Evolutionary conservation across 2,888 invertebrate genomes (phyloP).

Genomic region (Pasiphila rectangulata): DNA sequence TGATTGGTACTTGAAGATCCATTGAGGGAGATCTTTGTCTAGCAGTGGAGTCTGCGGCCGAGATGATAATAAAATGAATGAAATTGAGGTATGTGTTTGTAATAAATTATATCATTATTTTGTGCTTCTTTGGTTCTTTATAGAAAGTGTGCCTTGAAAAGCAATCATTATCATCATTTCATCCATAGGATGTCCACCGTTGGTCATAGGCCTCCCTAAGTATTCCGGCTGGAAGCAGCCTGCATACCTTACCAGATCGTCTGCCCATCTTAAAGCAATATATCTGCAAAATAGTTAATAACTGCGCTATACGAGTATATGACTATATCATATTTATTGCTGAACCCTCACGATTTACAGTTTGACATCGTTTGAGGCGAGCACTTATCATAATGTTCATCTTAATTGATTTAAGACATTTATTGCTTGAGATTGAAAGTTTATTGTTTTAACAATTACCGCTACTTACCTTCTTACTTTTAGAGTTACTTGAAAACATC

Average conservation of each 20-base stretch:
- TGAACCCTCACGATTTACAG: constrained; percentile 20
- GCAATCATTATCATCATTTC: too few relatives aligned
- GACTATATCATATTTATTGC: constrained; percentile 16
- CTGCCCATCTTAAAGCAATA: too few relatives aligned
- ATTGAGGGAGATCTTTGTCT: too few relatives aligned
- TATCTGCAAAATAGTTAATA: constrained; percentile 4
- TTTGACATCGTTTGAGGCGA: constrained; percentile 32
- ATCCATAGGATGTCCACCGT: too few relatives aligned
- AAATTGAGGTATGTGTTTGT: too few relatives aligned
- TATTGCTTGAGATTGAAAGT: constrained; percentile 39
- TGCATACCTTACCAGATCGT: too few relatives aligned
- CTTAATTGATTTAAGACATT: constrained; percentile 52
- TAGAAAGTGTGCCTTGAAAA: constrained; percentile 2
- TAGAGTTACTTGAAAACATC: neutral
- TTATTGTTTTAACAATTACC: constrained; percentile 34
- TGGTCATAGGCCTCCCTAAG: too few relatives aligned
- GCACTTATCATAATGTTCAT: constrained; percentile 50
- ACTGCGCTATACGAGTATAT: neutral
- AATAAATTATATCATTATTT: too few relatives aligned
- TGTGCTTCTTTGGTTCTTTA: neutral
- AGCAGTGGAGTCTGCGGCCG: too few relatives aligned
- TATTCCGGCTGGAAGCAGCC: too few relatives aligned
- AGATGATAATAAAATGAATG: too few relatives aligned
- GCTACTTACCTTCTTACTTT: constrained; percentile 9
- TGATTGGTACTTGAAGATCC: too few relatives aligned